Base-by-base conservation (phyloP, 1,140 invertebrate species). In the Leptestheria dahalacensis region DNA sequence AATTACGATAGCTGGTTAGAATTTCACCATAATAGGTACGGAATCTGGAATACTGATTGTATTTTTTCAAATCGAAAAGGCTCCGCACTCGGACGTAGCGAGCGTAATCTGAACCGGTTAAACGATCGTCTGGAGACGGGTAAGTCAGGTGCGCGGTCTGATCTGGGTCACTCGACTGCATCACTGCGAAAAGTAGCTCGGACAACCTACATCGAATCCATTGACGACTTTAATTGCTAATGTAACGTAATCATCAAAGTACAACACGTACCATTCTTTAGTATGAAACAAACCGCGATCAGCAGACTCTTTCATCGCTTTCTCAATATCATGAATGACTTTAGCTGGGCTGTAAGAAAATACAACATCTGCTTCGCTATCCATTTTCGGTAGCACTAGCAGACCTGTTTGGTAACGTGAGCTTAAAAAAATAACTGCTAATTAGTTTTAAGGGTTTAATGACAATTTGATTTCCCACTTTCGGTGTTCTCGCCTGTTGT, bases 11-110 rank as follows among this genome's bases (percentile, higher is more conserved):
- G n/a, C n/a, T n/a, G n/a, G n/a, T n/a, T n/a, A n/a, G n/a, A n/a
- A n/a, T n/a, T n/a, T n/a, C n/a, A n/a, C n/a, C n/a, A n/a, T n/a
- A n/a, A n/a, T n/a, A n/a, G n/a, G n/a, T n/a, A n/a, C n/a, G n/a
- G n/a, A n/a, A n/a, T n/a, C n/a, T n/a, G n/a, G n/a, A n/a, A n/a
- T 60, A 71, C 71, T 72, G 78, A 65, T 92, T 87, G 72, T 92
- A 97, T 72, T 97, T 92, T 66, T 89, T 85, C 15, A 86, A 74
- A 73, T 96, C 90, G 71, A 94, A 96, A 68, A 91, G 93, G 65
- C 83, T 85, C 71, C 90, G 92, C 0, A 89, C 86, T 59, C 94
- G 68, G 25, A 79, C 77, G 68, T 90, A 95, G 9, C 76, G 73
- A 66, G 88, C 83, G 54, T 80, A 79, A 67, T 88, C 81, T 64